Conservation (phyloP, 2,888 invertebrate genomes). For the Bembecia ichneumoniformis region DNA sequence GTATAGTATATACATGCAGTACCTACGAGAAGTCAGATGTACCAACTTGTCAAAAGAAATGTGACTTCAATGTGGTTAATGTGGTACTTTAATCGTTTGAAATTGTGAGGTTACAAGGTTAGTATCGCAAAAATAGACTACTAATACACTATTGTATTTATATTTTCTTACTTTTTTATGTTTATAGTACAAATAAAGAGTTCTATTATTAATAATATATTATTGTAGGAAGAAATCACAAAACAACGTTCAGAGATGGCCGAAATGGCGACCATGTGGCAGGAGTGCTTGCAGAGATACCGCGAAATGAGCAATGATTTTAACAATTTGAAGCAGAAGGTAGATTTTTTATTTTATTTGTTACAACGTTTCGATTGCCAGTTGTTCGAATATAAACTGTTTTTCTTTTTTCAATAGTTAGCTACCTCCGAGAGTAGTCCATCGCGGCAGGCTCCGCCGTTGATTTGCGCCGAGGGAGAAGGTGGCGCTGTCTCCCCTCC, state of each 20-base stretch:
- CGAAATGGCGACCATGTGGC: slow-evolving; percentile 65
- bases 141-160: too few species aligned
- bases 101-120: too few species aligned
- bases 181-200: too few species aligned
- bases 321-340: slow-evolving; percentile 56
- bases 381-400: too few species aligned
- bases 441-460: slow-evolving; percentile 26
- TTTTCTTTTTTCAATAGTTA: slow-evolving; percentile 19
- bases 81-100: too few species aligned
- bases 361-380: neutral
- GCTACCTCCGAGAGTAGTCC: slow-evolving; percentile 28
- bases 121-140: too few species aligned
- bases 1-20: too few species aligned
- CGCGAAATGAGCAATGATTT: slow-evolving; percentile 63
- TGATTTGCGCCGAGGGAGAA: slow-evolving; percentile 47
- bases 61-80: too few species aligned
- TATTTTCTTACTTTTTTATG: too few species aligned
- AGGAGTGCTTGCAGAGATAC: slow-evolving; percentile 62
- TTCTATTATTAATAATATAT: too few species aligned
- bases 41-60: too few species aligned
- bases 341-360: slow-evolving; percentile 8
- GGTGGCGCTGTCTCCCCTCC: slow-evolving; percentile 23
- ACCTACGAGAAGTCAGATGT: too few species aligned
- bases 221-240: slow-evolving; percentile 52
- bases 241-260: slow-evolving; percentile 64